Evolutionary conservation across 2,888 invertebrate genomes (phyloP), one percentile per base, ranked within the genome.

Genomic region (Ophioninae sp.): DNA sequence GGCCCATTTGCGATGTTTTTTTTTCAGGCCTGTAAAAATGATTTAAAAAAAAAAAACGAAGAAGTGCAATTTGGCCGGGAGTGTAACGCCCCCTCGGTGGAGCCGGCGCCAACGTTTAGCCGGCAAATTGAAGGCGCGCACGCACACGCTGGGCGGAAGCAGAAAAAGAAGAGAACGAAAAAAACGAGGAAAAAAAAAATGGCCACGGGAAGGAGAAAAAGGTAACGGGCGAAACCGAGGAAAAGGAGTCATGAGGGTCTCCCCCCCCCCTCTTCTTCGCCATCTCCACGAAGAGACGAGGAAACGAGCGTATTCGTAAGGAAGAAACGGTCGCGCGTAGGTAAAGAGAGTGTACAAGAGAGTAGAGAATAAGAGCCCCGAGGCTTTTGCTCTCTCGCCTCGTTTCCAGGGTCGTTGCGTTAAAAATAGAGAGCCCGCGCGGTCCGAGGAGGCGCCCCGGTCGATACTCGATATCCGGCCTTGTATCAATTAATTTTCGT

Each of bases 381-480:
- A 83, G 83, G 80, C 73, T 73, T 80, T 83, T 80, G 73, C 80
- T 77, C 80, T 83, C 83, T 83, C 73, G 77, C 77, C 77, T 83
- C 77, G 80, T 77, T 80, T 83, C 83, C 80, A 83, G 80, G 80
- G 83, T 80, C 80, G 73, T 64, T 68, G 73, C 57, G 68, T 44
- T 83, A 83, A 83, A 80, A 83, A 83, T 83, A 83, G 77, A 83
- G 72, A 74, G 72, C 59, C 72, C 62, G 37, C 37, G 62, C 30
- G 72, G 56, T 64, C 73, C 30, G 30, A 30, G 30, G 30, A 59
- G 70, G 64, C 78, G 69, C 77, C 61, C 82, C 79, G 83, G 80
- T 83, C 83, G 80, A 83, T 80, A 80, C 76, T 83, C 83, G 80
- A 83, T 83, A 83, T 83, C 83, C 83, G 80, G 83, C 83, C 83